These are phyloP conservation scores for Zoanthus sociatus DNA, from an alignment of 92 coral and sea anemone genomes.

Conservation along the genomic window DNA sequence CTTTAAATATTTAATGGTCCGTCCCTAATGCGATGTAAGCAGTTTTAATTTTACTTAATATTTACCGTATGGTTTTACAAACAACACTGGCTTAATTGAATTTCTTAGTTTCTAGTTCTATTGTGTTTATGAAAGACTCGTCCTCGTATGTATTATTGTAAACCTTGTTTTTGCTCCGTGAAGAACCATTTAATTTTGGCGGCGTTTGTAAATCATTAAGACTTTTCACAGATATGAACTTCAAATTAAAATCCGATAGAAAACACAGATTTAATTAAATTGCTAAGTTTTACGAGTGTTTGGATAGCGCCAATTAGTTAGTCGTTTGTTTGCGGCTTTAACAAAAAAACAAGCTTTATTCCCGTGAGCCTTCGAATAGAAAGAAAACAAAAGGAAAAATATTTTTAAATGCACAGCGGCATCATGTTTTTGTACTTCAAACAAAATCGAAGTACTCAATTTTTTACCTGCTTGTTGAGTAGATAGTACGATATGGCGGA, in stretches of 20 bases:
- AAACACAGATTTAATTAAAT: background rate
- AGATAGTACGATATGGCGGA: background rate
- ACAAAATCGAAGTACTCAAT: background rate
- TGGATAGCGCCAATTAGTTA: background rate
- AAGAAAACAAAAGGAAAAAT: background rate
- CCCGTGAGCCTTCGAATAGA: background rate
- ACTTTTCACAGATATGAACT: background rate
- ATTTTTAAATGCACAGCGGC: background rate
- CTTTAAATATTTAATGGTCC: no score
- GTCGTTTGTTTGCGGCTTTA: background rate
- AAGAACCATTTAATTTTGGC: no score
- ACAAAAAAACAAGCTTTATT: background rate
- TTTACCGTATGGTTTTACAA: no score
- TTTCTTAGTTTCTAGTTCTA: no score
- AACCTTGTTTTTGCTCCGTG: no score
- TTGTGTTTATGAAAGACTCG: no score
- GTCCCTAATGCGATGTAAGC: no score
- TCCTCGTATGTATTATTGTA: no score
- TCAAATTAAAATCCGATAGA: background rate
- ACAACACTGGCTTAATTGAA: no score
- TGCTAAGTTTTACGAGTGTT: background rate
- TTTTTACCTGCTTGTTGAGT: background rate
- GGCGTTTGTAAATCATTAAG: background rate
- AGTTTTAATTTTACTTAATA: no score
- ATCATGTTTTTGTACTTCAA: background rate